Percentiles rank a stretch among this genome's conserved stretches.
Evolutionary conservation across 2,888 invertebrate species (phyloP).

Genomic region (Pollenia labialis): DNA sequence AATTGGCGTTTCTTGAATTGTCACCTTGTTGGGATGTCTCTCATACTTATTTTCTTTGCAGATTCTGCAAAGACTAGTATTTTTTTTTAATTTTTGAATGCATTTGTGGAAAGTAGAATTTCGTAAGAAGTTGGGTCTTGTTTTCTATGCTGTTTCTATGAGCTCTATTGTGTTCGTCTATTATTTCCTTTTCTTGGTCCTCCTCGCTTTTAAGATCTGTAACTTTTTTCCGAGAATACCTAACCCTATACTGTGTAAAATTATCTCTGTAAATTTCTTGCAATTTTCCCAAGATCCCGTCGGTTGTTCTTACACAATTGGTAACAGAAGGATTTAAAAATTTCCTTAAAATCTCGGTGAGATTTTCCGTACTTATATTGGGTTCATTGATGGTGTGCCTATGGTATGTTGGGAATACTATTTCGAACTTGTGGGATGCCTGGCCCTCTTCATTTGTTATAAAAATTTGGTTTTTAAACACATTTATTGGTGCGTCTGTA

Average conservation of each 20-base stretch:
- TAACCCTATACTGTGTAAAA: constrained; percentile 34
- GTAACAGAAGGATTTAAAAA: constrained; percentile 50
- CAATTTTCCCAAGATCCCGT: constrained; percentile 50
- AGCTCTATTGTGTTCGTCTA: constrained; percentile 31
- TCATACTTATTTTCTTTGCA: constrained; percentile 48
- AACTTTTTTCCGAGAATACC: not conserved
- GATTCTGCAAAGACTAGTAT: constrained; percentile 33
- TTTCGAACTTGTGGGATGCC: too few species aligned
- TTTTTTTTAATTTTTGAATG: constrained; percentile 10
- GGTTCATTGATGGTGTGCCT: constrained; percentile 47
- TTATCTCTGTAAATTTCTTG: constrained; percentile 42
- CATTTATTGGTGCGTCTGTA: constrained; percentile 56
- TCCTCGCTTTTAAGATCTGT: not conserved
- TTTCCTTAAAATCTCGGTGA: constrained; percentile 32
- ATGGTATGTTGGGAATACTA: too few species aligned
- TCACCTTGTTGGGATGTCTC: constrained; percentile 17
- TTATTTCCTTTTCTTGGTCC: constrained; percentile 42
- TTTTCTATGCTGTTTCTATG: constrained; percentile 44
- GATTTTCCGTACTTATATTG: not conserved
- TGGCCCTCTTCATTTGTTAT: too few species aligned
- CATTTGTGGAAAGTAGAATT: constrained; percentile 51
- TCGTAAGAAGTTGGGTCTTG: constrained; percentile 30
- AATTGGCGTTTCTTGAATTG: constrained; percentile 29
- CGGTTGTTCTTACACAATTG: constrained; percentile 46
- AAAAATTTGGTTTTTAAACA: constrained; percentile 1